Evolutionary conservation across 2,797 vertebrate genomes (phyloP), one percentile per base, ranked within the genome.

Genomic region (Nyctibius grandis): DNA sequence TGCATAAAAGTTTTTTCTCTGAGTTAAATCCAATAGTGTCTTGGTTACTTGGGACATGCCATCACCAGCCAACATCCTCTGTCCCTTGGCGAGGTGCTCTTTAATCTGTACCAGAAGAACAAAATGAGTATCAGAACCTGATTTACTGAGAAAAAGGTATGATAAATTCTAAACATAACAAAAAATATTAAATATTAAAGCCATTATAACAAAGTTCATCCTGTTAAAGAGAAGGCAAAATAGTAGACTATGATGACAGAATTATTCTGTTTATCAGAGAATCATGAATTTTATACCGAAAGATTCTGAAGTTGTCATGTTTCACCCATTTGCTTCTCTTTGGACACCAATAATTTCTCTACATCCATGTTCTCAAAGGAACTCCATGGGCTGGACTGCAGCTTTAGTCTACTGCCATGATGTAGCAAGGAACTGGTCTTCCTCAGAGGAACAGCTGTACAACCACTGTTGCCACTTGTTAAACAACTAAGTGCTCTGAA

Each of bases 41-140:
- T 99, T 99, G 15, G 99, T 99, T 91, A 99, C 99, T 97, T 99
- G 99, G 97, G 99, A 99, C 99, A 99, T 99, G 54, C 99, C 99
- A 88, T 99, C 99, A 34, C 99, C 99, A 15, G 99, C 99, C 93
- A 99, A 97, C 94, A 97, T 99, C 95, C 99, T 98, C 96, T 99
- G 99, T 65, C 99, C 99, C 96, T 99, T 99, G 6, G 99, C 99
- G 82, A 99, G 99, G 93, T 99, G 99, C 87, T 99, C 99, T 98
- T 99, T 99, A 98, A 99, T 99, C 99, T 99, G 98, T 95, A 92
- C 45, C 78, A 95, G 91, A 95, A 96, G 42, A 96, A 89, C 17
- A 94, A 89, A 92, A 93, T 6, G 61, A 96, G 93, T 54, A 97
- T 98, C 97, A 97, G 92, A 97, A 97, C 45, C 96, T 92, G 92